Conservation (phyloP, 2,888 invertebrate species). For the Drosophila stalkeri region DNA sequence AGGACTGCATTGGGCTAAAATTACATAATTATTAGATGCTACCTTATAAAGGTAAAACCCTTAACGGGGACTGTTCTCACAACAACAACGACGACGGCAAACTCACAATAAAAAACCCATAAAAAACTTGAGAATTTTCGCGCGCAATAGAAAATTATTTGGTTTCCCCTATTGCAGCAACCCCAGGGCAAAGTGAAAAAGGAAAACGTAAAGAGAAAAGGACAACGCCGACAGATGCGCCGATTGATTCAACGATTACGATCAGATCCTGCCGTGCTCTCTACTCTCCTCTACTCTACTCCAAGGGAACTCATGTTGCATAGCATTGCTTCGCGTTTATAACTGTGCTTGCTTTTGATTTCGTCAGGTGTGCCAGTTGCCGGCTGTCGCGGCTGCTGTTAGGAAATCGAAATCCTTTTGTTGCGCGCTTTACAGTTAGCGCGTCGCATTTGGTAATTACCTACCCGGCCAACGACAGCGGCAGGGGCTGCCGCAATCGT, state of each 20-base stretch:
- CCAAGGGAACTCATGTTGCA: constrained; percentile 61
- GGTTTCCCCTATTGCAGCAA: constrained; percentile 44
- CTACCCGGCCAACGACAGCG: background rate
- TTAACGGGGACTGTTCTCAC: constrained; percentile 18
- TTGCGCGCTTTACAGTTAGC: constrained; percentile 74
- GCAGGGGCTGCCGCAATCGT: constrained; percentile 29
- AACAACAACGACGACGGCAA: constrained; percentile 1
- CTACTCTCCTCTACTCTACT: constrained; percentile 2
- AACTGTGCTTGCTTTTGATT: constrained; percentile 78
- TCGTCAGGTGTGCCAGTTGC: constrained; percentile 71
- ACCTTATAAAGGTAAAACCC: constrained; percentile 41
- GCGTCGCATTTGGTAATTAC: constrained; percentile 56
- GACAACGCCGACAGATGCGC: constrained; percentile 70
- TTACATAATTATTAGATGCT: constrained; percentile 73
- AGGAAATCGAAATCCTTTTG: constrained; percentile 78
- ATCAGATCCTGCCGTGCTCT: constrained; percentile 20
- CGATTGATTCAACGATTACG: constrained; percentile 55
- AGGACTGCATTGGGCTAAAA: constrained; percentile 52
- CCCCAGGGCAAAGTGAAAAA: constrained; percentile 54
- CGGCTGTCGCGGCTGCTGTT: constrained; percentile 49
- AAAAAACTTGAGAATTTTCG: constrained; percentile 78
- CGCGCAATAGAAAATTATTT: constrained; percentile 65
- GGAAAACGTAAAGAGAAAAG: constrained; percentile 48
- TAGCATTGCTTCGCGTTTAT: constrained; percentile 37
- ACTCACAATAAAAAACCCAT: constrained; percentile 51